A percentile compares a stretch with the other conserved stretches of the same genome.
These are phyloP conservation scores for Cheracebus regulus DNA, from an alignment of 2,797 vertebrate genomes.

Conservation along the genomic window DNA sequence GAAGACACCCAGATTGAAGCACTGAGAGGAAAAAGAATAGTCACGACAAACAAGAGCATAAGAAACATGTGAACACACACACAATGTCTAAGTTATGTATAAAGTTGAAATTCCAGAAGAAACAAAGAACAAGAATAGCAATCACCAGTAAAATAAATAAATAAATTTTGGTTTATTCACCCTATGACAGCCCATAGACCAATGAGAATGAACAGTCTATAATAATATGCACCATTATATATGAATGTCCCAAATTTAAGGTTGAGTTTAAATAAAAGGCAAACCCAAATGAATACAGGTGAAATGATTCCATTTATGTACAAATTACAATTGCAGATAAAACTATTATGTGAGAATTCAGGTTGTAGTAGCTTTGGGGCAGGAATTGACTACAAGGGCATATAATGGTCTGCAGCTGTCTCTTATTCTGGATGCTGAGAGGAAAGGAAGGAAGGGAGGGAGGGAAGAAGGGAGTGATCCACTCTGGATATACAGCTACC, in stretches of 20 bases:
- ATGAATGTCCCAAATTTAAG: not conserved
- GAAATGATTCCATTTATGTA: not conserved
- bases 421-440: not conserved
- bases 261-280: not conserved
- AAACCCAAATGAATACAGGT: not conserved
- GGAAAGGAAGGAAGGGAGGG: not conserved
- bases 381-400: not conserved
- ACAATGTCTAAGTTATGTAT: not conserved
- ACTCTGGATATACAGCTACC: not conserved
- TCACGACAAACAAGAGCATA: not conserved
- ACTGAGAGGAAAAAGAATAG: not conserved
- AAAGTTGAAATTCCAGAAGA: not conserved
- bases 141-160: not conserved
- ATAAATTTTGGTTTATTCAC: not conserved
- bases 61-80: not conserved
- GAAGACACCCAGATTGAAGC: not conserved
- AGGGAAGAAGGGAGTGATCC: rapidly evolving
- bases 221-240: not conserved
- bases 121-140: not conserved
- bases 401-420: not conserved
- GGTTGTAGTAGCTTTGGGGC: not conserved
- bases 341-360: not conserved
- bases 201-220: not conserved
- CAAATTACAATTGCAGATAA: not conserved
- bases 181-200: not conserved